Base-by-base conservation (phyloP, 2,888 invertebrate genomes). In the Acanthosepion lycidas region DNA sequence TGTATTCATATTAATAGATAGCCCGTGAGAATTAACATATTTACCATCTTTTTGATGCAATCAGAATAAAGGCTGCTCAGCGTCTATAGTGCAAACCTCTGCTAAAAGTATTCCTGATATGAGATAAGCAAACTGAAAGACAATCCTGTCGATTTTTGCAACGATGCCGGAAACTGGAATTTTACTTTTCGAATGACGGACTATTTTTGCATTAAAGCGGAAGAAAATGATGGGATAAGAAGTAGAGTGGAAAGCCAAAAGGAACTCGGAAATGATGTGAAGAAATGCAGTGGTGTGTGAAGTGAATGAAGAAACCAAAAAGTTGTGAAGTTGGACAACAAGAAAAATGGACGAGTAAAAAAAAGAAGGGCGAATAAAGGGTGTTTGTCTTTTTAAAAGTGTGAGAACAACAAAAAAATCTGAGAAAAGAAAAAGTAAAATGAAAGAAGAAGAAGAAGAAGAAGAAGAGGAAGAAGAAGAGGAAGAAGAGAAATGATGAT, bases 201-300 rank as follows among this genome's bases (percentile, higher is more conserved):
- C 78, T 3, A 78, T 78, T 15, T 78, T 78, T 78, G 15, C 78
- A n/a, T 15, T 78, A 78, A 78, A 78, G 78, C 78, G n/a, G 78
- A 78, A 78, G 78, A 78, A 78, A 78, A 78, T 78, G 78, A 33
- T 78, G 78, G 78, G 78, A 78, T 78, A 33, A n/a, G 78, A 78
- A 78, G n/a, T 12, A 78, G n/a, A 78, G 78, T 78, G 33, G 20
- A 78, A n/a, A 23, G 6, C 20, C n/a, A n/a, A 78, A n/a, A 78
- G 78, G n/a, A 33, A 33, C 78, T 78, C 33, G n/a, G 18, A n/a
- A 78, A 78, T 78, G n/a, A 78, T n/a, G n/a, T 78, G 78, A 33
- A 78, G n/a, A 33, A 78, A n/a, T 78, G n/a, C 78, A 18, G 20
- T 6, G n/a, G n/a, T 9, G 78, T 15, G 78, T 78, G n/a, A 78